Evolutionary conservation across 2,888 invertebrate species (phyloP), one percentile per base, ranked within the genome.

Genomic region (Catotricha subobsoleta): DNA sequence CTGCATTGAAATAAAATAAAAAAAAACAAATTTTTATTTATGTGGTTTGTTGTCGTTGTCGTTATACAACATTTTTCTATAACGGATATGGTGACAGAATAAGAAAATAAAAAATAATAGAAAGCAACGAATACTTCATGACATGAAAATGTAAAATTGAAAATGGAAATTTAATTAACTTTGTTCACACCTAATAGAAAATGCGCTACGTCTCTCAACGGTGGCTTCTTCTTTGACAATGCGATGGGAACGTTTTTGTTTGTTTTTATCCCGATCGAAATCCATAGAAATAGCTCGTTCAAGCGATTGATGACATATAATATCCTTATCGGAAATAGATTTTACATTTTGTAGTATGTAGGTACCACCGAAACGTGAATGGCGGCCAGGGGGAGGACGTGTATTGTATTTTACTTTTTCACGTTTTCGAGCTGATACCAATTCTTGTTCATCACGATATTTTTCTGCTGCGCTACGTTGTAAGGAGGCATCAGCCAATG

Each of bases 331-430:
- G 48, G 84, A 81, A 54, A 94, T 79, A 18, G 94, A 88, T 63
- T 92, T 92, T 72, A 95, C 76, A 58, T 94, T 90, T 58, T 82
- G 76, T 15, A 97, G 75, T 1, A 84, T 79, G 65, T 79, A 97
- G 8, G 92, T 91, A 39, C 95, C 94, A 25, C 91, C 90, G 59
- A 95, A 95, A 47, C 86, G 74, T 1, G 92, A 90, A 64, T 91
- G 91, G 51, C 92, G 54, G 0, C 58, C 59, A 1, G 60, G 50
- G 2, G 60, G 56, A 1, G 58, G 57, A 27, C 54, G 53, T 20
- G 52, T 54, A 38, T 51, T 50, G 1, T 49, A 48, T 42, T 67
- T 64, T 38, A 63, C 61, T 42, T 59, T 71, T 59, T 91, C 90
- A 36, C 74, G 70, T 54, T 79, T 72, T 47, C 84, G 69, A 20